These are phyloP conservation scores for Tipula confusa DNA, from an alignment of 2,888 invertebrate species.

Conservation along the genomic window DNA sequence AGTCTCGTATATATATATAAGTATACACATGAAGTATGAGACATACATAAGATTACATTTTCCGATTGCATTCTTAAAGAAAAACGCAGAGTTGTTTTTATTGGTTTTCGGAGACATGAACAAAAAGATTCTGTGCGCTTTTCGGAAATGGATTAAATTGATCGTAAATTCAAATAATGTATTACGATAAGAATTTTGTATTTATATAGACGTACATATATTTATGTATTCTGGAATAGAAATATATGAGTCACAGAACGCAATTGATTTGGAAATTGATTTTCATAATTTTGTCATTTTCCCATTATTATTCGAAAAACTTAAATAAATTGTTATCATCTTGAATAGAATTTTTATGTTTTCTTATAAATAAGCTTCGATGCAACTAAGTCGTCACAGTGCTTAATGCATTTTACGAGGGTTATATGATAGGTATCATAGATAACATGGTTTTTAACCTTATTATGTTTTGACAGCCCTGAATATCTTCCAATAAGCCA, in stretches of 20 bases:
- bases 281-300: background rate
- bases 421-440: too few species aligned
- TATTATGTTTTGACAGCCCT: too few species aligned
- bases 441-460: too few species aligned
- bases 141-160: background rate
- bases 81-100: background rate
- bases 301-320: background rate
- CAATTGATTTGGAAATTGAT: background rate
- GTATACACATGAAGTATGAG: background rate
- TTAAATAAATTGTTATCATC: background rate
- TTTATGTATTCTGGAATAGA: too few species aligned
- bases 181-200: background rate
- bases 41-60: background rate
- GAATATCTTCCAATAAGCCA: too few species aligned
- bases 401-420: too few species aligned
- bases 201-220: too few species aligned
- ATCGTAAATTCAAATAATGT: background rate
- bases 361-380: too few species aligned
- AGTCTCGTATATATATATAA: background rate
- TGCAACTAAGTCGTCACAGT: too few species aligned
- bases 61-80: background rate
- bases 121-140: background rate
- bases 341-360: background rate
- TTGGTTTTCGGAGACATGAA: background rate
- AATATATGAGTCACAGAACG: background rate